A percentile compares a stretch with the other conserved stretches of the same genome.
These are phyloP conservation scores for Ernsta delagoae DNA, from an alignment of 2,888 invertebrate genomes.

Conservation along the genomic window DNA sequence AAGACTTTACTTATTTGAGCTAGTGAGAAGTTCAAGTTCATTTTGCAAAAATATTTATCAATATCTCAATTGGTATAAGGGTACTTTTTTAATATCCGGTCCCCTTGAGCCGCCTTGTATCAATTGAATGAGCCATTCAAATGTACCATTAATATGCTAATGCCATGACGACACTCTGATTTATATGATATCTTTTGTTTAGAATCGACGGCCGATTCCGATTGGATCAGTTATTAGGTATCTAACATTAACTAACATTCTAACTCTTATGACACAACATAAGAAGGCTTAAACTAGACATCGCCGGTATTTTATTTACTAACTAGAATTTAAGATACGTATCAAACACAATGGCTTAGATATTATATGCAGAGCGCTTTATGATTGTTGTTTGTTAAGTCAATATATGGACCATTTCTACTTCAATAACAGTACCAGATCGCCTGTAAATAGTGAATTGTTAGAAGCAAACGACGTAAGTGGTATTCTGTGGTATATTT, in stretches of 20 bases:
- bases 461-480: constrained; percentile 40
- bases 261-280: constrained; percentile 11
- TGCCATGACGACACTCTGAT: constrained; percentile 34
- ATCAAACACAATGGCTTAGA: constrained; percentile 5
- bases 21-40: not conserved
- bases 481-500: constrained; percentile 61
- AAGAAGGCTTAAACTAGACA: not conserved
- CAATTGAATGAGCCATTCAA: constrained; percentile 37
- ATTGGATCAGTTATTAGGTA: constrained; percentile 14
- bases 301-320: too few species aligned
- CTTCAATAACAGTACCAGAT: constrained; percentile 35
- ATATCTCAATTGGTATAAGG: not conserved
- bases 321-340: not conserved
- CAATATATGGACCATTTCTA: constrained; percentile 36
- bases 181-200: constrained; percentile 33
- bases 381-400: not conserved
- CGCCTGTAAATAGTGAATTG: constrained; percentile 43
- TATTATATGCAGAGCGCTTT: constrained; percentile 10
- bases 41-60: constrained; percentile 6
- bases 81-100: constrained; percentile 23
- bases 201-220: constrained; percentile 13
- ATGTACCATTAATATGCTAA: constrained; percentile 38
- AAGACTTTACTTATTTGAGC: not conserved
- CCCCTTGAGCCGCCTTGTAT: constrained; percentile 28
- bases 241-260: not conserved